Evolutionary conservation across 2,797 vertebrate species (phyloP), one percentile per base, ranked within the genome.

Genomic region (Crossoptilon crossoptilon): DNA sequence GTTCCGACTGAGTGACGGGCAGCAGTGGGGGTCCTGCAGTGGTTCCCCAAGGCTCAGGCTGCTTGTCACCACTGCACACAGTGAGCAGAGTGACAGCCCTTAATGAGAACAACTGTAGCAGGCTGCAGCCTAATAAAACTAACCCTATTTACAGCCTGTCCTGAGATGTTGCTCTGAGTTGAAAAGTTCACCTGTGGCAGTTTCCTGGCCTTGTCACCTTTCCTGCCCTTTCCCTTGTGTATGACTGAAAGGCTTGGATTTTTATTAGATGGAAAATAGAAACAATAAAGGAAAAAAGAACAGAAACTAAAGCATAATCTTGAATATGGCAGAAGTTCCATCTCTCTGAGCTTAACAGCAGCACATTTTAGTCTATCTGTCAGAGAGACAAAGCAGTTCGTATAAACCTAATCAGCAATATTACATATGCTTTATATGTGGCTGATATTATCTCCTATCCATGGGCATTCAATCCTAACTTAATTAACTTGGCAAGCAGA

Each of bases 401-500:
- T 95, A 93, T 87, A 95, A 94, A 62, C 55, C 67, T 91, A 92
- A 96, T 93, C 91, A 92, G 78, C 51, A 81, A 70, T 84, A 93
- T 94, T 93, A 89, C 82, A 90, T 76, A 87, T 83, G 62, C 87
- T 92, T 86, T 88, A 84, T 77, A 82, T 89, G 90, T 86, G 76
- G 79, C 72, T 89, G 58, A 93, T 96, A 93, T 86, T 96, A 93
- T 84, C 81, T 31, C 49, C 66, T 76, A 72, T 84, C 79, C 71
- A 90, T 63, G 73, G 76, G 83, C 63, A 95, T 95, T 96, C 95
- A 93, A 93, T 97, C 91, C 84, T 95, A 93, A 93, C 89, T 97
- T 97, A 96, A 96, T 96, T 96, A 96, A 95, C 85, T 88, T 95
- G 91, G 96, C 86, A 93, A 95, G 89, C 62, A 90, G 89, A 87